phyloP scores from a whole-genome alignment of 2,113 vertebrate genomes.

The Sylvilagus bachmani region DNA sequence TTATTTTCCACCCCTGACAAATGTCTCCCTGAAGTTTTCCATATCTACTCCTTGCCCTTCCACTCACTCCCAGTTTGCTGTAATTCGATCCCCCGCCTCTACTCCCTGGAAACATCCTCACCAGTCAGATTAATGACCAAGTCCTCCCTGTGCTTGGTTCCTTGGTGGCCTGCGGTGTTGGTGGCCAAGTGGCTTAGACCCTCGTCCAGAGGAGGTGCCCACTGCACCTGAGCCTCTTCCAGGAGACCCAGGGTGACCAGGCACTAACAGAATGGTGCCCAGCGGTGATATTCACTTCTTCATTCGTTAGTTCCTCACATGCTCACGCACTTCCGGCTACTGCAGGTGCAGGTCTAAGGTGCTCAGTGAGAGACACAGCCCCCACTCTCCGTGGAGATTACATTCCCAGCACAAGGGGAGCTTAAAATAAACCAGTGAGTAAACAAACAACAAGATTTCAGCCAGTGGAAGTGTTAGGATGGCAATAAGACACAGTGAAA shows the following conservation, averaged over 20 bases:
- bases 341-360: not conserved
- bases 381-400: not conserved
- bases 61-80: not conserved
- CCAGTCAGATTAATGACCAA: slow-evolving; percentile 27
- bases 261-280: not conserved
- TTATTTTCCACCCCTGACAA: not conserved
- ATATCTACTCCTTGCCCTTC: slow-evolving; percentile 17
- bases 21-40: slow-evolving; percentile 29
- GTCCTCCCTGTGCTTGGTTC: not conserved
- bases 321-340: not conserved
- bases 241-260: not conserved
- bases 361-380: not conserved
- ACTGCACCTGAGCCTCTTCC: not conserved
- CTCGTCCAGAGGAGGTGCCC: not conserved
- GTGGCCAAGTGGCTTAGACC: not conserved
- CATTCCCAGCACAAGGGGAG: not conserved
- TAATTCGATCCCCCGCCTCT: slow-evolving; percentile 1
- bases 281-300: not conserved
- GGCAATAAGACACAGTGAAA: not conserved
- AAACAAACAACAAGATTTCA: not conserved
- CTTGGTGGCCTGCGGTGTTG: not conserved
- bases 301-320: not conserved
- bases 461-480: not conserved
- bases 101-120: not conserved
- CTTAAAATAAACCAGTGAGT: slow-evolving; percentile 12